phyloP scores from a whole-genome alignment of 2,888 invertebrate species.

The Tetanocera ferruginea region DNA sequence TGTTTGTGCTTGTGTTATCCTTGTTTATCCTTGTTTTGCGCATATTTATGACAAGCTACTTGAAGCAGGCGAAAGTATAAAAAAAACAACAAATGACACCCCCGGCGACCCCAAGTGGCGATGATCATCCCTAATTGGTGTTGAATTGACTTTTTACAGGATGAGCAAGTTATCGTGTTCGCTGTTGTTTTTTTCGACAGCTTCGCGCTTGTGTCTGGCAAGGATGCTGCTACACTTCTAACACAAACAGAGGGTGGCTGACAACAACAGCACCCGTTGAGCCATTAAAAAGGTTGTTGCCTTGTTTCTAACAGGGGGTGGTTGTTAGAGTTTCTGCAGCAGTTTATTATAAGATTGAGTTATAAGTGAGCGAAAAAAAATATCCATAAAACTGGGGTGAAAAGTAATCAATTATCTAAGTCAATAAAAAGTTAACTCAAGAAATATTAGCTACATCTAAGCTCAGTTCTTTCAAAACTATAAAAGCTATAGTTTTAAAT shows the following conservation, averaged over 20 bases:
- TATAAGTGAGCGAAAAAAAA: conserved; percentile 40
- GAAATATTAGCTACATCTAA: too few relatives aligned
- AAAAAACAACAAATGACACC: conserved; percentile 51
- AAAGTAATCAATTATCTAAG: neutral
- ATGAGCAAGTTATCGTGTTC: conserved; percentile 13
- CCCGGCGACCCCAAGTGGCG: conserved; percentile 53
- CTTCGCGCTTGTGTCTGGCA: conserved; percentile 30
- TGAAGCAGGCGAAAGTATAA: conserved; percentile 40
- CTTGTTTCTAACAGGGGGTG: neutral
- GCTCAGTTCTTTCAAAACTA: too few relatives aligned
- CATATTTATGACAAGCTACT: conserved; percentile 63
- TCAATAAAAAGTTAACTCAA: neutral
- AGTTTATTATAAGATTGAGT: conserved; percentile 63
- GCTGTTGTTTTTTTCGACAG: neutral
- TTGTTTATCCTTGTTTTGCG: conserved; percentile 20
- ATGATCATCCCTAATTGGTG: conserved; percentile 70
- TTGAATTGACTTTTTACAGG: conserved; percentile 66
- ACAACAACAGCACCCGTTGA: neutral
- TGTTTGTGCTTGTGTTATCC: conserved; percentile 21
- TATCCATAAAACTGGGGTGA: neutral
- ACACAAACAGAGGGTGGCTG: neutral
- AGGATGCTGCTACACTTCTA: conserved; percentile 26
- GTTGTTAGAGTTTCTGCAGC: conserved; percentile 35
- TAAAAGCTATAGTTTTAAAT: neutral
- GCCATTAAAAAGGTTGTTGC: neutral